Base-by-base conservation (phyloP, 2,888 invertebrate species). In the Drosophila flavopinicola region DNA sequence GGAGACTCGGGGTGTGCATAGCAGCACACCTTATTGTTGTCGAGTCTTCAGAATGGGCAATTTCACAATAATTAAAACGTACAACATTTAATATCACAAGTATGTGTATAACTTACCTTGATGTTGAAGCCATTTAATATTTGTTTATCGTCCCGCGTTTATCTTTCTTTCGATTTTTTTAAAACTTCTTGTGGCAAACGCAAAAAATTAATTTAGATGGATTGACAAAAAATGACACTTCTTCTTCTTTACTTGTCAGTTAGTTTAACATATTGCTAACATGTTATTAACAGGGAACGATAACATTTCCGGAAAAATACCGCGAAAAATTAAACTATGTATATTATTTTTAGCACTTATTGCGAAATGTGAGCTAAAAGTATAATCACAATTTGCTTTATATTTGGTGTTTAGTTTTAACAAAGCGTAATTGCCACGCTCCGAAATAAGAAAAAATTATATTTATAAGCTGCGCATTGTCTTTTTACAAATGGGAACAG, bases 1-100 rank as follows among this genome's bases (percentile, higher is more conserved):
- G 96, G 95, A 11, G 98, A 97, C 90, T 98, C 98, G 70, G 99
- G 99, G 92, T 99, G 99, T 67, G 96, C 95, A 91, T 95, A 95
- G 91, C 98, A 98, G 89, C 95, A 95, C 84, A 97, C 95, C 92
- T 94, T 96, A 90, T 96, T 96, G 37, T 93, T 89, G 89, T 92
- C 92, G 90, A 78, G 75, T 66, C 83, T 83, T 35, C 0, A 6
- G 6, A 56, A 41, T 20, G 20, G 6, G 10, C 17, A 9, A 5
- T 9, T 17, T 15, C 23, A 15, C 13, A 24, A 39, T 53, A 47
- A 39, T 42, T 47, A 17, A 3, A 15, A 11, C 23, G 2, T 20
- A 3, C 6, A 7, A 11, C 3, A 3, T 4, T 0, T 3, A 0
- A 15, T 23, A 23, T 24, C 3, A 10, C 2, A 11, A 9, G 6